Conservation (phyloP, 2,113 vertebrate species). For the Prionailurus bengalensis region DNA sequence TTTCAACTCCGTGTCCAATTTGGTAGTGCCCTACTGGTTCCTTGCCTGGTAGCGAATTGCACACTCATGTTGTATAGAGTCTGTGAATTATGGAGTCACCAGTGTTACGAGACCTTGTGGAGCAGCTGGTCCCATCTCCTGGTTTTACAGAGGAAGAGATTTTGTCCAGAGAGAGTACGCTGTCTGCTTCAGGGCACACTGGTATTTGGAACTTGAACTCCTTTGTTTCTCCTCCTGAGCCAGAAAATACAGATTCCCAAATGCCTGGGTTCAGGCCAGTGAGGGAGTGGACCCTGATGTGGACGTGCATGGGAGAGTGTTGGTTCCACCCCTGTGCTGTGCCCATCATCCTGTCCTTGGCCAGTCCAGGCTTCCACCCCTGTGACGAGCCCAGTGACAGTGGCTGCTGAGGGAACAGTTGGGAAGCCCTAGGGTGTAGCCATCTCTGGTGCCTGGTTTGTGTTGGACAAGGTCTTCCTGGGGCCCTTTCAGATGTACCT, state of each 20-base stretch:
- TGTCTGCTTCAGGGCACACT: not conserved
- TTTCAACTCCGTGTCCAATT: not conserved
- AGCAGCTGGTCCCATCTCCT: not conserved
- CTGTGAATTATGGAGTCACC: not conserved
- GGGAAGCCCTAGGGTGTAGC: not conserved
- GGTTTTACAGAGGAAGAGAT: not conserved
- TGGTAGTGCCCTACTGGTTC: not conserved
- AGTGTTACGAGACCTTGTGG: not conserved
- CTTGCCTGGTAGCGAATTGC: not conserved
- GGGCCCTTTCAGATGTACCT: not conserved
- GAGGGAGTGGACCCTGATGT: not conserved
- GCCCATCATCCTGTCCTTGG: not conserved
- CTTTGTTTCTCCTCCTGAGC: not conserved
- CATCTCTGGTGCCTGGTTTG: not conserved
- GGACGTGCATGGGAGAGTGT: not conserved
- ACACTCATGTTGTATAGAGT: not conserved
- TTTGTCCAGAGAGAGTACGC: not conserved
- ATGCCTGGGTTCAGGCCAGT: not conserved
- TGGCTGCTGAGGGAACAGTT: not conserved
- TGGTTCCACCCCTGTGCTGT: not conserved
- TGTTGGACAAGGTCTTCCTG: not conserved
- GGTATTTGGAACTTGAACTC: not conserved
- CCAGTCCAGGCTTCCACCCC: not conserved
- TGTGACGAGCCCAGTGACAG: not conserved
- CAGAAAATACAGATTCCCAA: not conserved